phyloP scores from a whole-genome alignment of 1,140 invertebrate species.

The Drosophila fuyamai region DNA sequence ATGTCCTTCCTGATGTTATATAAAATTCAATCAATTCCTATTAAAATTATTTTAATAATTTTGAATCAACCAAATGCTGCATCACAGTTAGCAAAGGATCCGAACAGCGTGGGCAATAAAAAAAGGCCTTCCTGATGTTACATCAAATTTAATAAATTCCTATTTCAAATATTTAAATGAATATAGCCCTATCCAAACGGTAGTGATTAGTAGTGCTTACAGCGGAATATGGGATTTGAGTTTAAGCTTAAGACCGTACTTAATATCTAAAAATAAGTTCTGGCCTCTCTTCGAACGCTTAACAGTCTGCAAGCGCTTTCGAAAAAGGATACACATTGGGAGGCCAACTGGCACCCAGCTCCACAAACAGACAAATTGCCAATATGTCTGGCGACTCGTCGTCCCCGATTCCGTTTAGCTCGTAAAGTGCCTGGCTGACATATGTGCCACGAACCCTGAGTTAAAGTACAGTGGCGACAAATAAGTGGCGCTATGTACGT shows the following conservation, averaged over 20 bases:
- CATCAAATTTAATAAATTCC: not conserved
- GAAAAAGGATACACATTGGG: constrained; percentile 9
- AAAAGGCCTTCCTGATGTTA: not conserved
- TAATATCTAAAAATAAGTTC: too few relatives aligned
- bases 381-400: constrained; percentile 62
- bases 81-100: constrained; percentile 3
- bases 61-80: constrained; percentile 13
- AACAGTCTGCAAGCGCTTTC: constrained; percentile 4
- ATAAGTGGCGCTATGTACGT: constrained; percentile 49
- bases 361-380: constrained; percentile 52
- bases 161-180: too few relatives aligned
- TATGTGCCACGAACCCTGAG: constrained; percentile 27
- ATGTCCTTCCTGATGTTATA: not conserved
- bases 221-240: too few relatives aligned
- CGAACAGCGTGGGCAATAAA: not conserved
- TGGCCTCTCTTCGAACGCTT: not conserved
- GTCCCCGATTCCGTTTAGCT: constrained; percentile 20
- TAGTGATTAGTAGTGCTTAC: too few relatives aligned
- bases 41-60: too few relatives aligned
- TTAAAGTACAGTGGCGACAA: constrained; percentile 35
- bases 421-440: constrained; percentile 46
- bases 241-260: too few relatives aligned
- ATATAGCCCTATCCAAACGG: too few relatives aligned
- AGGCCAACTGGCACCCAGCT: constrained; percentile 23
- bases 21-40: not conserved